A percentile compares a stretch with the other conserved stretches of the same genome.
Evolutionary conservation across 2,113 vertebrate genomes (phyloP).

Genomic region (Chionis minor): DNA sequence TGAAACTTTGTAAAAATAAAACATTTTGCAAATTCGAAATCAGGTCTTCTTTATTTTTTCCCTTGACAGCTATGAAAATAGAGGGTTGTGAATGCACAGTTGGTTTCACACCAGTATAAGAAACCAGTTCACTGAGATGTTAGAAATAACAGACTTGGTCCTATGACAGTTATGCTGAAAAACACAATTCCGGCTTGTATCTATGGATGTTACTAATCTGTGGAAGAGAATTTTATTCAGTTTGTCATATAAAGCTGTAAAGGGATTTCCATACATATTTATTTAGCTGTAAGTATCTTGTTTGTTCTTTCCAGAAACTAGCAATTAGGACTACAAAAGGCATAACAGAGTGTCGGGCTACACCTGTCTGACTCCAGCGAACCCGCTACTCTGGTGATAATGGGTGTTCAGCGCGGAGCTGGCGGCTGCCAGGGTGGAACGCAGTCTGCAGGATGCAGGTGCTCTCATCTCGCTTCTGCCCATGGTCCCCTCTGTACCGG

Average conservation of each 20-base stretch:
- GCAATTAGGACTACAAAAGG: neutral
- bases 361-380: neutral
- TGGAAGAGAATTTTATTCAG: neutral
- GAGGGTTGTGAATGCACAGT: neutral
- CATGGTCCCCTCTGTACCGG: neutral
- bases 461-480: neutral
- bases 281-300: neutral
- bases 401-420: neutral
- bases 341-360: neutral
- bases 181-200: neutral
- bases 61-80: neutral
- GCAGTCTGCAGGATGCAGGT: conserved; percentile 8
- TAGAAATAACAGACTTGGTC: neutral
- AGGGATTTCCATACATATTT: conserved; percentile 19
- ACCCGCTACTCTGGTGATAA: neutral
- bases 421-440: neutral
- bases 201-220: neutral
- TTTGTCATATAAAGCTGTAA: conserved; percentile 3
- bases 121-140: neutral
- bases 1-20: neutral
- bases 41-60: neutral
- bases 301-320: conserved; percentile 17
- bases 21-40: accelerated
- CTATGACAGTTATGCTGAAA: neutral
- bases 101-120: neutral